A percentile compares a stretch with the other conserved stretches of the same genome.
These are phyloP conservation scores for Sitobion miscanthi DNA, from an alignment of 1,140 invertebrate genomes.

Conservation along the genomic window DNA sequence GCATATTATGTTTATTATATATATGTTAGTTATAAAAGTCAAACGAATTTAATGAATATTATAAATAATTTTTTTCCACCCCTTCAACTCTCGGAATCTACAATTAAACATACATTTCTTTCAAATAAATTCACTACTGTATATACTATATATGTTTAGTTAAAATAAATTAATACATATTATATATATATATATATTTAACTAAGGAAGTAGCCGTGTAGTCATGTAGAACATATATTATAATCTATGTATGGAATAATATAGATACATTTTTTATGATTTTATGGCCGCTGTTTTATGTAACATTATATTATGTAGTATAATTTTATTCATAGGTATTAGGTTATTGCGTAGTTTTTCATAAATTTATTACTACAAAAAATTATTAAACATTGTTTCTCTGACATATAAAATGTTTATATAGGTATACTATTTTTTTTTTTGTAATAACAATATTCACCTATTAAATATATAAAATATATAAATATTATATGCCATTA, in stretches of 20 bases:
- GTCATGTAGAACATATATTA: background rate
- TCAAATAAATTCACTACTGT: background rate
- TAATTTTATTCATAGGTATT: conserved; percentile 11
- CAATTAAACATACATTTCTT: background rate
- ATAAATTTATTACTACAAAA: background rate
- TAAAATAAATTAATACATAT: background rate
- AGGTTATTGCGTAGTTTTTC: background rate
- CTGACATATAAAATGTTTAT: background rate
- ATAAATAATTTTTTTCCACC: background rate
- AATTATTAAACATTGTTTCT: background rate
- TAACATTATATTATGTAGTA: background rate
- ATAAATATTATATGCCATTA: background rate
- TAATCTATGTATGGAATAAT: background rate
- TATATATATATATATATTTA: background rate
- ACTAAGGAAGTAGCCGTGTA: background rate
- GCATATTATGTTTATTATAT: background rate
- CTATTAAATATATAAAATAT: background rate
- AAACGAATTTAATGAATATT: background rate
- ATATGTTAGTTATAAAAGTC: background rate
- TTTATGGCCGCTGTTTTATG: background rate
- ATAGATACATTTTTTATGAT: background rate
- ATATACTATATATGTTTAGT: background rate
- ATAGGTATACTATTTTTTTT: background rate
- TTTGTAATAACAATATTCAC: background rate
- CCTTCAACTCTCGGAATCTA: background rate